Base-by-base conservation (phyloP, 2,797 vertebrate species). In the Melanotaenia maccullochi region DNA sequence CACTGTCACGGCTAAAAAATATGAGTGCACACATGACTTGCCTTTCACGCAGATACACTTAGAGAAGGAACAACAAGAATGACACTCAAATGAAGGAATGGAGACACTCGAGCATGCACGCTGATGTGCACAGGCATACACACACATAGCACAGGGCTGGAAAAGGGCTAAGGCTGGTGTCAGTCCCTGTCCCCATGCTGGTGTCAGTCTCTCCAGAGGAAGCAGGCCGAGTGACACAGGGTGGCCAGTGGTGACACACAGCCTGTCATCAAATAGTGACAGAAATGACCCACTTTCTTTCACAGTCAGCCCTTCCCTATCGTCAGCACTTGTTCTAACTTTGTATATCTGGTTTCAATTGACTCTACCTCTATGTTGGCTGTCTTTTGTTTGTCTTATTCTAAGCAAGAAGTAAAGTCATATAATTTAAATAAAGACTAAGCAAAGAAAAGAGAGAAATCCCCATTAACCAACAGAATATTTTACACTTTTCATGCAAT, bases 261-360 rank as follows among this genome's bases (percentile, higher is more conserved):
- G 75, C 72, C 90, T 91, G 92, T 87, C 92, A 90, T 83, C 85
- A 75, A 59, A 85, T 70, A 85, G 74, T 88, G 84, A 90, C 86
- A 90, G 60, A 86, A 83, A 88, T 60, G 75, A 83, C 81, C 84
- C 76, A 85, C 87, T 91, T 89, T 83, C 60, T 32, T 55, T 59
- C 68, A 13, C 36, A 82, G 42, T 32, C 14, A 51, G 36, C 25
- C 57, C 44, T 72, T 56, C n/a, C 35, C 24, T 44, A 42, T 42
- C 18, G 5, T 65, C 74, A 76, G 59, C 18, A 20, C 52, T 66
- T 67, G 32, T 28, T 56, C 25, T 24, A 42, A 61, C 64, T 65
- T 75, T 36, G 9, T 49, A 38, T 22, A 62, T 68, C 18, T 68
- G 55, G 7, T 76, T 67, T 75, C 20, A 71, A 42, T 30, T 24